phyloP scores from a whole-genome alignment of 2,113 vertebrate species.

The Dendropsophus ebraccatus region DNA sequence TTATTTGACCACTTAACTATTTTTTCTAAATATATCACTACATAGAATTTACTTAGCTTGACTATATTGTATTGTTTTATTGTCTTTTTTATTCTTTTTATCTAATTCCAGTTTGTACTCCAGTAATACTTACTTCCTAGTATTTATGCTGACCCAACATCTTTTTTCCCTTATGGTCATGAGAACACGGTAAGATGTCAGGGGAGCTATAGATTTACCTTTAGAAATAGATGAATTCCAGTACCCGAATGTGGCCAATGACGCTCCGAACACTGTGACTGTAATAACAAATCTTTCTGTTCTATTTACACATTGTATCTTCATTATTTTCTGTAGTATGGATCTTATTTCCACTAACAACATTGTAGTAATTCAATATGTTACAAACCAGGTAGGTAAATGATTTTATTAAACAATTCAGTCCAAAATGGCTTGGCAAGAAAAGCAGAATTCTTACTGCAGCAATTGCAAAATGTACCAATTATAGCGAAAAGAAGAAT shows the following conservation, averaged over 20 bases:
- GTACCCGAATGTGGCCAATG: not conserved
- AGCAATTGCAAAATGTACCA: not conserved
- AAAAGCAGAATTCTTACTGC: not conserved
- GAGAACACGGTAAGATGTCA: slow-evolving; percentile 3
- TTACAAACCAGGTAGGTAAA: not conserved
- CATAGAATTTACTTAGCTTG: too few species aligned
- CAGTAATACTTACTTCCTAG: not conserved
- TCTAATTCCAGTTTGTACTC: too few species aligned
- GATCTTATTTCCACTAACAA: slow-evolving; percentile 42
- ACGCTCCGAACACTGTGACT: not conserved
- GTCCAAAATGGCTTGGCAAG: not conserved
- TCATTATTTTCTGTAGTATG: slow-evolving; percentile 24
- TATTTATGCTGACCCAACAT: not conserved
- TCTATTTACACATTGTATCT: slow-evolving; percentile 1
- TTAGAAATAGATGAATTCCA: not conserved
- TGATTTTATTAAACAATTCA: slow-evolving; percentile 12
- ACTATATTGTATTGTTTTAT: too few species aligned
- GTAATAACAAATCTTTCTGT: slow-evolving; percentile 14
- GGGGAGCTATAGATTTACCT: not conserved
- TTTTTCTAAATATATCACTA: too few species aligned
- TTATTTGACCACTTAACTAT: too few species aligned
- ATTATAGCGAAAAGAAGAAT: slow-evolving; percentile 13
- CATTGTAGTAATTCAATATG: slow-evolving; percentile 21
- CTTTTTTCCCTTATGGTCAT: not conserved
- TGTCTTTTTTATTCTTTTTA: not conserved